phyloP scores from a whole-genome alignment of 2,888 invertebrate genomes.

The Cacoxenus indagator region DNA sequence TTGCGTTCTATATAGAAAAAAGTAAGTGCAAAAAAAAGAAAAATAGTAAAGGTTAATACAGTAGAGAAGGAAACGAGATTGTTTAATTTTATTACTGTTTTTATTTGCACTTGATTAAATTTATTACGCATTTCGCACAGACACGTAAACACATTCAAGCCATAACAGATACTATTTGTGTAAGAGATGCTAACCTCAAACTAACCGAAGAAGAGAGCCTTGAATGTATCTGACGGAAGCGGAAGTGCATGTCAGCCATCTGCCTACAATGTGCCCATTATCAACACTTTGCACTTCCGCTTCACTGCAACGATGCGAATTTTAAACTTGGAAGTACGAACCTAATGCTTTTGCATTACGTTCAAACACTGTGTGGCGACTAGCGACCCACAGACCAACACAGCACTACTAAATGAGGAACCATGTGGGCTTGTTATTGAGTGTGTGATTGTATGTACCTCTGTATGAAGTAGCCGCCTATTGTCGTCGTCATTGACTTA shows the following conservation, averaged over 20 bases:
- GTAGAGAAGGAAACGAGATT: not conserved
- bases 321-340: too few relatives aligned
- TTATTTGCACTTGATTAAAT: not conserved
- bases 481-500: too few relatives aligned
- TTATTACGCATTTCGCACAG: not conserved
- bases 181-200: too few relatives aligned
- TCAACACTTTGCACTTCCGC: slow-evolving; percentile 23
- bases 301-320: not conserved
- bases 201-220: not conserved
- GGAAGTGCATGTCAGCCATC: slow-evolving; percentile 35
- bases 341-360: too few relatives aligned
- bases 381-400: too few relatives aligned
- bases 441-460: too few relatives aligned
- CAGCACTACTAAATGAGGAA: too few relatives aligned
- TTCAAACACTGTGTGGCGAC: too few relatives aligned
- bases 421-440: too few relatives aligned
- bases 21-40: not conserved
- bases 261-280: slow-evolving; percentile 13
- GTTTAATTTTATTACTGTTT: not conserved
- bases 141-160: not conserved
- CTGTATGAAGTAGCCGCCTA: too few relatives aligned
- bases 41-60: not conserved
- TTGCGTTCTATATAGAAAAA: slow-evolving; percentile 57
- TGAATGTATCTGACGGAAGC: slow-evolving; percentile 30
- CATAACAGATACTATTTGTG: not conserved